Evolutionary conservation across 2,797 vertebrate species (phyloP), one percentile per base, ranked within the genome.

Genomic region (Centroberyx gerrardi): DNA sequence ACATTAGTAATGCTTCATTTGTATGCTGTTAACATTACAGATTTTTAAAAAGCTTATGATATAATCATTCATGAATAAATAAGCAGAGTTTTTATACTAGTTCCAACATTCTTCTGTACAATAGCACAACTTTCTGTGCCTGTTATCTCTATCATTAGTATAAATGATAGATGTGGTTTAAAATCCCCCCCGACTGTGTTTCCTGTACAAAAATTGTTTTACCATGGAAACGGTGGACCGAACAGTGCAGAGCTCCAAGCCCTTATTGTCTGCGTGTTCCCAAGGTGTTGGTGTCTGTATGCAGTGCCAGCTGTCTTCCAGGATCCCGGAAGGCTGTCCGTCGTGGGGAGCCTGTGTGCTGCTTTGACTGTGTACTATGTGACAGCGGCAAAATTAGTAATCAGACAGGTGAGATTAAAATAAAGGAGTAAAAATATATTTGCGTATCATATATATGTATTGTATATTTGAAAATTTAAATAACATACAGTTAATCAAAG

Each of bases 311-410:
- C 81, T 95, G 94, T 69, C 48, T 53, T 88, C 90, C 90, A 64
- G 94, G 94, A 69, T 92, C 78, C 83, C 81, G 94, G 86, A 95
- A 95, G 80, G 94, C 94, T 92, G 88, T 93, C 85, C 93, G 93
- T 88, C 90, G 42, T 84, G 92, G 93, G 76, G 87, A 95, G 90
- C 93, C 93, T 91, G 78, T 95, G 67, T 95, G 94, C 87, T 95
- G 94, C 91, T 95, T 94, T 95, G 94, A 95, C 83, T 95, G 94
- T 95, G 80, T 95, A 90, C 88, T 88, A 91, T 95, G 94, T 92
- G 94, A 95, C 85, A 90, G 83, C 54, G 94, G 91, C 78, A 94
- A 94, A 87, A 93, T 94, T 89, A 95, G 88, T 82, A 94, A 94
- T 93, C 77, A 88, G 88, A 94, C 94, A 93, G 90, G 94, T 94